Base-by-base conservation (phyloP, 92 coral and sea anemone species). In the Muricea muricata region DNA sequence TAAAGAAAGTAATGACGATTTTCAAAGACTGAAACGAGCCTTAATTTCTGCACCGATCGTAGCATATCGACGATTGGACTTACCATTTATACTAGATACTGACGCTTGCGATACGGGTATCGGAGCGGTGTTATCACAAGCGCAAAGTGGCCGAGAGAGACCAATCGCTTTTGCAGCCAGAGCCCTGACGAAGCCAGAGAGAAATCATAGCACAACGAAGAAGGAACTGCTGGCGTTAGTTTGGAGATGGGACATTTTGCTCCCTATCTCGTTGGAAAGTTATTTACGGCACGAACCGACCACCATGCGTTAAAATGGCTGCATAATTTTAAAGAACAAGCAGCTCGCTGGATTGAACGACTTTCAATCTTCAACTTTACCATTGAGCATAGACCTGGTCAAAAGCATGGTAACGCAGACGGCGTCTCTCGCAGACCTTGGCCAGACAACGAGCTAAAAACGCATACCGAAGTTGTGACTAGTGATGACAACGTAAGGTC, bases 41-140 rank as follows among this genome's bases (percentile, higher is more conserved):
- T 18, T 71, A 0, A 37, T 28, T 12, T 33, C 29, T 4, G 78
- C 78, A 2, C 78, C 78, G 8, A 21, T 71, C 7, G 14, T 71
- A 21, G 86, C 90, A 10, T 80, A 25, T 29, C 90, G 86, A 26
- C 17, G 37, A 13, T 70, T 86, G 34, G 72, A 79, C 79, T 68
- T 52, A n/a, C 58, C 86, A 47, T 86, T 86, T 58, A 31, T 79
- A 7, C 47, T 86, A n/a, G 86, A 87, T 57, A 74, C 79, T 55
- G 88, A 88, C 47, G 87, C 83, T 28, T 1, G 32, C 6, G 81
- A 75, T 26, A 24, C 23, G 61, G 65, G 82, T 25, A 12, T 34
- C 15, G 68, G 42, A 1, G 55, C 78, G 0, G 78, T 71, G 0
- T 21, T 74, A 24, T n/a, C 80, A 4, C 80, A 74, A 74, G 0